These are phyloP conservation scores for Lacerta agilis DNA, from an alignment of 2,797 vertebrate species.

Conservation along the genomic window DNA sequence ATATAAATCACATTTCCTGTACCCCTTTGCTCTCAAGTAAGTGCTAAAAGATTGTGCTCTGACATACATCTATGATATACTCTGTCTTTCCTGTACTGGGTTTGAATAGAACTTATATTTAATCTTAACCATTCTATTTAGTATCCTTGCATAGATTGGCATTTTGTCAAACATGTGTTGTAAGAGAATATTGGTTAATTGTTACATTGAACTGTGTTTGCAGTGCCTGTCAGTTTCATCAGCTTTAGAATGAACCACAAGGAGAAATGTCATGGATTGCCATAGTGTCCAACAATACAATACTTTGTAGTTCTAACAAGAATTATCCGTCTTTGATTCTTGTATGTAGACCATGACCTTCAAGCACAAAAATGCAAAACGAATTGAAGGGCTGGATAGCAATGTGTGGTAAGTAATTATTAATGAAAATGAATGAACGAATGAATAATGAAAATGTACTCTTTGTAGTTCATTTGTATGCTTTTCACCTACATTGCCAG, in stretches of 20 bases:
- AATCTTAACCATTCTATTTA: background rate
- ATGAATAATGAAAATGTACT: background rate
- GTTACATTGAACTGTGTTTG: background rate
- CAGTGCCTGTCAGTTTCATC: background rate
- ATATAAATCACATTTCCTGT: background rate
- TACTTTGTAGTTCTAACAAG: constrained; percentile 60
- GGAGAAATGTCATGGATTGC: constrained; percentile 28
- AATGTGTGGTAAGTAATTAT: constrained; percentile 89
- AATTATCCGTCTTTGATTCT: constrained; percentile 54
- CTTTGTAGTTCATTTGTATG: constrained; percentile 32
- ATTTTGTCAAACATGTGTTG: background rate
- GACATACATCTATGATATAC: background rate
- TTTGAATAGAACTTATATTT: background rate
- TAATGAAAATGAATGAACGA: constrained; percentile 20
- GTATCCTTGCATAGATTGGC: background rate
- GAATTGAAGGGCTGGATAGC: constrained; percentile 93
- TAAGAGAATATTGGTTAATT: background rate
- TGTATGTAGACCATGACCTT: constrained; percentile 79
- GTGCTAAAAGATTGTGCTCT: constrained; percentile 24
- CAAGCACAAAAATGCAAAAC: constrained; percentile 86
- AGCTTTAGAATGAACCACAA: constrained; percentile 36
- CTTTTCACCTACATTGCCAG: background rate
- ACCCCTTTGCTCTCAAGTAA: constrained; percentile 20
- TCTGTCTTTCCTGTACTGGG: background rate
- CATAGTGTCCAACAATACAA: constrained; percentile 20